Base-by-base conservation (phyloP, 2,113 vertebrate species). In the Poeciliopsis turrubarensis region DNA sequence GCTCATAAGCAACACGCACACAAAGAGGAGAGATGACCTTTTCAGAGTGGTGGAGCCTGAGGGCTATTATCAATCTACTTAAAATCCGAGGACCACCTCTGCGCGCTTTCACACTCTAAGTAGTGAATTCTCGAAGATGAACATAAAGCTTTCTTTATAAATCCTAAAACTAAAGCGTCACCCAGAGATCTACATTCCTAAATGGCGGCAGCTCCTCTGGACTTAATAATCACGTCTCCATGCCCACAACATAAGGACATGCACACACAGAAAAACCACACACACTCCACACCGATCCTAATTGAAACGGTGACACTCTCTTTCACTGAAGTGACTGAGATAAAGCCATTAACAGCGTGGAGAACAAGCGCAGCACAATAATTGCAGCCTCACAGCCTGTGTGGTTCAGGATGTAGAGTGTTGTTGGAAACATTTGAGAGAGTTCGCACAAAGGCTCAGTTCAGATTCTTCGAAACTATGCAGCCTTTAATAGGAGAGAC, bases 331-430 rank as follows among this genome's bases (percentile, higher is more conserved):
- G 68, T 70, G 65, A 76, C 65, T 68, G 73, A 87, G 82, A 86
- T 89, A 83, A 89, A 89, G 82, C 75, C 83, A 88, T 90, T 87
- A 88, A 82, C 81, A 81, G 81, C 78, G 78, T 34, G 60, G 80
- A 87, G 76, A 83, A 87, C 85, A 75, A 84, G 75, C 37, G 1
- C 75, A 29, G 66, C 77, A 89, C 78, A 83, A 79, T 85, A 79
- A 75, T 66, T 57, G 79, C 80, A 72, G 76, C 76, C 62, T 79
- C 66, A 2, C 60, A 66, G 84, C 65, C 73, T 27, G 79, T 77
- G 81, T 65, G 70, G 75, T 73, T 73, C 86, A 64, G 60, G 30
- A 44, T 79, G 82, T 60, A 17, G 44, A 41, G 75, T 68, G 61
- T 34, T 65, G 47, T 66, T 72, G 65, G 27, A 75, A 57, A 85